Base-by-base conservation (phyloP, 2,888 invertebrate genomes). In the Volucella bombylans region DNA sequence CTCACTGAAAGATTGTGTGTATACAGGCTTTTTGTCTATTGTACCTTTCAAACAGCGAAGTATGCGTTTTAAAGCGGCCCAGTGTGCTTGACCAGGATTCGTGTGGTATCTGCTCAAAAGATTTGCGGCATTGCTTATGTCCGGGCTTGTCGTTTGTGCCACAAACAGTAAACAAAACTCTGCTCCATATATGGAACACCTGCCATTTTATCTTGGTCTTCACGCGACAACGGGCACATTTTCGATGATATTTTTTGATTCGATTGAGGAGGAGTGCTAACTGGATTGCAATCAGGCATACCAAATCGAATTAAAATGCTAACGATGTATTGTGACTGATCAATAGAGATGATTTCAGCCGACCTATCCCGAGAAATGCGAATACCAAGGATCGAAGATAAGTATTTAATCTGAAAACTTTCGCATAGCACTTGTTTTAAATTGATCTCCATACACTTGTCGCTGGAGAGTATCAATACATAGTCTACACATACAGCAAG, bases 401-500 rank as follows among this genome's bases (percentile, higher is more conserved):
- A 55, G 71, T 86, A 85, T 59, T 87, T 87, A 85, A 86, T 87
- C 18, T 74, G 59, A 64, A 87, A 87, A 41, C 49, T 69, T 72
- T 54, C 64, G 1, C 69, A 64, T 1, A 87, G 59, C 38, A 78
- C 52, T 3, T 50, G 3, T 50, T 85, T 87, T 8, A 88, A 67
- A 12, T 77, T 64, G 1, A 81, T 64, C 31, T 71, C 49, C 9
- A 50, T 59, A n/a, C n/a, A n/a, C n/a, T n/a, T n/a, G n/a, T n/a
- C n/a, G n/a, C n/a, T n/a, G n/a, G n/a, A n/a, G n/a, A n/a, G 65
- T 12, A 87, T 55, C 18, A 88, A 23, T 1, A 87, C 81, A 69
- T 87, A 87, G 74, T 88, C 87, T 2, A 87, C 87, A 54, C 88
- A 88, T 18, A 88, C 68, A 41, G 87, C 87, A 8, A 88, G 71